Evolutionary conservation across 2,113 vertebrate genomes (phyloP).

Genomic region (Crotalus viridis): DNA sequence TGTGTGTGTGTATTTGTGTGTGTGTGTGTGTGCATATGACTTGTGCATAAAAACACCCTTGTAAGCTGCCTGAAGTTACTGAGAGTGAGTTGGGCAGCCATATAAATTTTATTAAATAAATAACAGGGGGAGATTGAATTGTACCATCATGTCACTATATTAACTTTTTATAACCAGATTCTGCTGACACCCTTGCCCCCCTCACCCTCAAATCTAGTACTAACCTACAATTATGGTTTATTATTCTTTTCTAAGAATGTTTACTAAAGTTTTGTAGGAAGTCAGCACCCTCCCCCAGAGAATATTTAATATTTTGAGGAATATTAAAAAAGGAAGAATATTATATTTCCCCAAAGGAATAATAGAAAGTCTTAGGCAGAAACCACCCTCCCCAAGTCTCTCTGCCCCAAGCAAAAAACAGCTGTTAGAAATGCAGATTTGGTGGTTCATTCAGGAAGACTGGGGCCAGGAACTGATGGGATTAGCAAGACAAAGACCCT

Average conservation of each 20-base stretch:
- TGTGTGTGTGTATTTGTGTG: not conserved
- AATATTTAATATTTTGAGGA: no score
- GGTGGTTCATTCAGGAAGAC: no score
- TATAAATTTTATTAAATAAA: not conserved
- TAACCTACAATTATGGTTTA: not conserved
- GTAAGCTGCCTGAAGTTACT: not conserved
- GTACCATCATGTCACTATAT: not conserved
- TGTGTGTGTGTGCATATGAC: not conserved
- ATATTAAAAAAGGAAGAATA: no score
- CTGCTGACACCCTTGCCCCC: not conserved
- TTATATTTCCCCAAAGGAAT: no score
- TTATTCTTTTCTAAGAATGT: not conserved
- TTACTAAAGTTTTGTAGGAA: not conserved
- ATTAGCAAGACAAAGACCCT: no score
- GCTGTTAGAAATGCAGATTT: no score
- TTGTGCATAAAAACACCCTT: not conserved
- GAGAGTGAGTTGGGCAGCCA: not conserved
- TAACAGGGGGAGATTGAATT: not conserved
- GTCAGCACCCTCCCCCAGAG: no score
- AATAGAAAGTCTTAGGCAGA: no score
- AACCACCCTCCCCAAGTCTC: no score
- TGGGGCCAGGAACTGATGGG: no score
- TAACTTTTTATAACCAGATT: not conserved
- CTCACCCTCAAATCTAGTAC: not conserved
- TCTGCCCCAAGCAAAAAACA: no score